Percentiles rank a stretch among this genome's conserved stretches.
Evolutionary conservation across 2,888 invertebrate species (phyloP).

Genomic region (Noctua fimbriata): DNA sequence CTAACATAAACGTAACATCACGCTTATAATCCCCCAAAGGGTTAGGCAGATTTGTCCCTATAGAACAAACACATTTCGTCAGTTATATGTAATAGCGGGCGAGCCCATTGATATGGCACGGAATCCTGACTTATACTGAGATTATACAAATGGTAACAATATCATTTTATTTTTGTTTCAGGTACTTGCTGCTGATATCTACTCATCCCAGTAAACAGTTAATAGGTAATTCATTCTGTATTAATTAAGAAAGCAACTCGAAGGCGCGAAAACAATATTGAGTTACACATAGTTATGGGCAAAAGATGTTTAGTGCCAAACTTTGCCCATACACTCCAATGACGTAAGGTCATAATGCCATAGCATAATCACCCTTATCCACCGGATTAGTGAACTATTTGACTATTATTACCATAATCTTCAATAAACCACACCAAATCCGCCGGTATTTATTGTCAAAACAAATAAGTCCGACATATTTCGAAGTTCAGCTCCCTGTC

Average conservation of each 20-base stretch:
- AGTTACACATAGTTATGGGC: background rate
- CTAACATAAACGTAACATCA: background rate
- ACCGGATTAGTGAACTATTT: constrained; percentile 27
- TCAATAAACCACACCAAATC: constrained; percentile 23
- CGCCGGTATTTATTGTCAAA: constrained; percentile 10
- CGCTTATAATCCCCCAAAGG: background rate
- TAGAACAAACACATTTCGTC: background rate
- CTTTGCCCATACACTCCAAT: constrained; percentile 10
- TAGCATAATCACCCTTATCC: background rate
- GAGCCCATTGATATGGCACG: background rate
- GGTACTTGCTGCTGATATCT: constrained; percentile 22
- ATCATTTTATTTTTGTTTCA: constrained; percentile 30
- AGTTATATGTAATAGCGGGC: background rate
- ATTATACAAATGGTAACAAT: background rate
- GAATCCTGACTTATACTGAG: background rate
- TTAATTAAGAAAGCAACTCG: background rate
- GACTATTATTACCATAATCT: constrained; percentile 13
- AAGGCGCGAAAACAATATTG: background rate
- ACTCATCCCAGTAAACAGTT: background rate
- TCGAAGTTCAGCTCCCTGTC: constrained; percentile 19
- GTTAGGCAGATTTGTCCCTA: background rate
- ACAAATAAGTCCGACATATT: background rate
- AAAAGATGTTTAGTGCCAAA: constrained; percentile 13
- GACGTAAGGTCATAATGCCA: background rate
- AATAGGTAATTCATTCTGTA: background rate